Conservation (phyloP, 1,140 invertebrate genomes). For the Prorops nasuta region DNA sequence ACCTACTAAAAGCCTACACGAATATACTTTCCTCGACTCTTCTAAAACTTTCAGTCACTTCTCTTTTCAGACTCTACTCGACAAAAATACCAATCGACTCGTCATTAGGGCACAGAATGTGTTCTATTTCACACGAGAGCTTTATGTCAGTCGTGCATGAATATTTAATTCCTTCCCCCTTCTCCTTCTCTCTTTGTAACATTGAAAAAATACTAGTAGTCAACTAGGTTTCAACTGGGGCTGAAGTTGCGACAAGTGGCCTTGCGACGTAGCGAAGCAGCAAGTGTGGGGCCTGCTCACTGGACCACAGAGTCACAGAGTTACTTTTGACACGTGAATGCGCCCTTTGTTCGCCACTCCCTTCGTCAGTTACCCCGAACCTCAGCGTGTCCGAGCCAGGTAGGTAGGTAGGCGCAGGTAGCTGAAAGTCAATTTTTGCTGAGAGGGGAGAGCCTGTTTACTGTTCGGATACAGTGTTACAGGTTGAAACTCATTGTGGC, state of each 20-base stretch:
- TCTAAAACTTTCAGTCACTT: conserved; percentile 1
- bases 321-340: conserved; percentile 44
- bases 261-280: conserved; percentile 6
- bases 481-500: too few relatives aligned
- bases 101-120: too few relatives aligned
- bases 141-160: too few relatives aligned
- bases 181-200: too few relatives aligned
- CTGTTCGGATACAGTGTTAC: too few relatives aligned
- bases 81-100: too few relatives aligned
- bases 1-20: conserved; percentile 41
- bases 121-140: too few relatives aligned
- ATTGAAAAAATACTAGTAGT: too few relatives aligned
- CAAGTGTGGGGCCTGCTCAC: too few relatives aligned
- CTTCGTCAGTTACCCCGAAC: conserved; percentile 2
- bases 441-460: neutral
- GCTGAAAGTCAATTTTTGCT: conserved; percentile 27
- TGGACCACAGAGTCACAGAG: conserved; percentile 34
- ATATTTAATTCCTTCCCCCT: too few relatives aligned
- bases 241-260: conserved; percentile 30
- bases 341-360: conserved; percentile 34
- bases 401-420: conserved; percentile 27
- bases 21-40: too few relatives aligned
- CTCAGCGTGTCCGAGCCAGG: conserved; percentile 18
- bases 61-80: conserved; percentile 18
- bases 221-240: too few relatives aligned